A percentile compares a stretch with the other conserved stretches of the same genome.
phyloP scores from a whole-genome alignment of 2,888 invertebrate species.

The Drosophila paramelanica region DNA sequence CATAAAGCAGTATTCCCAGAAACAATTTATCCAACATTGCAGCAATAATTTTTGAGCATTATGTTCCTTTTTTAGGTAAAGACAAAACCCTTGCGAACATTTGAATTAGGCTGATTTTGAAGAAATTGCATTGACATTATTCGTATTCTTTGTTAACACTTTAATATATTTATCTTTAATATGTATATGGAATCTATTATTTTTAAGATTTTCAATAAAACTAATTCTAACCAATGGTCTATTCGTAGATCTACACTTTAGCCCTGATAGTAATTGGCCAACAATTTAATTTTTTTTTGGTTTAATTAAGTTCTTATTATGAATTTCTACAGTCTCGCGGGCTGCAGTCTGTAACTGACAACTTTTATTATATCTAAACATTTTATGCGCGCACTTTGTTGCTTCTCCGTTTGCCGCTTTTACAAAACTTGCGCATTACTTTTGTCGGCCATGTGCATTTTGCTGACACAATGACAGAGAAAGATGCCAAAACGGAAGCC shows the following conservation, averaged over 20 bases:
- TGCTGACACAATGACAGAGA: constrained; percentile 42
- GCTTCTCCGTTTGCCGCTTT: constrained; percentile 7
- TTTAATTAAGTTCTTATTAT: background rate
- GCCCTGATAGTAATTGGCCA: too few relatives aligned
- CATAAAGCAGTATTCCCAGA: constrained; percentile 32
- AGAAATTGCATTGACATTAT: too few relatives aligned
- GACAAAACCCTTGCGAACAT: background rate
- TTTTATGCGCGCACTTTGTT: constrained; percentile 26
- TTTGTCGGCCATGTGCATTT: constrained; percentile 33
- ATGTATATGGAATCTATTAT: background rate
- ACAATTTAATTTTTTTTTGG: background rate
- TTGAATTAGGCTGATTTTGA: too few relatives aligned
- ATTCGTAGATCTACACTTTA: background rate
- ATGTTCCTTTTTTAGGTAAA: background rate
- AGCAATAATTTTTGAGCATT: background rate
- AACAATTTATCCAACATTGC: constrained; percentile 1
- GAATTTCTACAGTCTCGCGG: background rate
- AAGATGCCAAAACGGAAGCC: constrained; percentile 38
- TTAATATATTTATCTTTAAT: background rate
- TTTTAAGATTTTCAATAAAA: background rate
- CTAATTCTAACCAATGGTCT: background rate
- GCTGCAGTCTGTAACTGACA: constrained; percentile 26
- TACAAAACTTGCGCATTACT: constrained; percentile 52
- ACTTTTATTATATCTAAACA: constrained; percentile 29
- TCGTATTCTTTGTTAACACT: background rate